Evolutionary conservation across 2,797 vertebrate species (phyloP), one percentile per base, ranked within the genome.

Genomic region (Channallabes apus): DNA sequence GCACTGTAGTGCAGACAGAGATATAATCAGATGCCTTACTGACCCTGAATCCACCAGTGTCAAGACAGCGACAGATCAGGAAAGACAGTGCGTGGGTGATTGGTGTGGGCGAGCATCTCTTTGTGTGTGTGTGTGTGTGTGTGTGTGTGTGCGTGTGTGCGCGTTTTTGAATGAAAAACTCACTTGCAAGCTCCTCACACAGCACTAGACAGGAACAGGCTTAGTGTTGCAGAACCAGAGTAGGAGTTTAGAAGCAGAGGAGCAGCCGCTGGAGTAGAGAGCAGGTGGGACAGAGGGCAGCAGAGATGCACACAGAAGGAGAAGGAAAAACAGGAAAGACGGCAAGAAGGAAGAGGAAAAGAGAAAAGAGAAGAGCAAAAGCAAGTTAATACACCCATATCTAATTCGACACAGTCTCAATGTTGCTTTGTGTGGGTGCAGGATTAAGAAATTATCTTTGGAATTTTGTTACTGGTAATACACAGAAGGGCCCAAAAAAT

Each of bases 211-310:
- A 94, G 97, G 96, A 95, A 97, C 96, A 90, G 97, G 97, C 93
- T 97, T 97, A 93, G 94, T 96, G 94, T 95, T 97, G 97, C 97
- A 98, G 96, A 99, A 96, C 95, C 97, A 96, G 95, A 99, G 96
- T 91, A 98, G 93, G 92, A 99, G 95, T 94, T 97, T 97, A 96
- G 96, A 97, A 94, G 96, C 93, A 96, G 97, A 96, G 92, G 96
- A 97, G 94, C 96, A 97, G 95, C 96, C 96, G 91, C 97, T 99
- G 96, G 92, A 94, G 84, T 38, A 83, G 89, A 91, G 8, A 51
- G 61, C 41, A 67, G 79, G 83, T 62, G 86, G 82, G 91, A 84
- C 92, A 89, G 87, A 82, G 91, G 90, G 89, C 93, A 93, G 90
- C 71, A 73, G 68, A 82, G 80, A 82, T 59, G 18, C 72, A 69